Evolutionary conservation across 2,888 invertebrate species (phyloP).

Genomic region (Nephrocerus scutellatus): DNA sequence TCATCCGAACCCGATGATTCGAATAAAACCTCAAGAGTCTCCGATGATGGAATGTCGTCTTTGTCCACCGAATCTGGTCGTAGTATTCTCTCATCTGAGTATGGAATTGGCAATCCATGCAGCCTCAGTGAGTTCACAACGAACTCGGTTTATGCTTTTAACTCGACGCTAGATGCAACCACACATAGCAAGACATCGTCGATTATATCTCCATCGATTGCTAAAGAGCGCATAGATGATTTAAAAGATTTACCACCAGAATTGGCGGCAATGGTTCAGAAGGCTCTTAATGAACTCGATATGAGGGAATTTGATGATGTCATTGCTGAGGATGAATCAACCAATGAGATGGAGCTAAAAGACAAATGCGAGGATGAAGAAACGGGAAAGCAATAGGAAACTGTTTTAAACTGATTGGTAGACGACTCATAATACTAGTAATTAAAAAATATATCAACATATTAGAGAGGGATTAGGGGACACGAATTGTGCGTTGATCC

Average conservation of each 20-base stretch:
- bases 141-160: conserved; percentile 31
- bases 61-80: conserved; percentile 43
- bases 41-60: conserved; percentile 40
- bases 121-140: conserved; percentile 28
- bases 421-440: too few relatives aligned
- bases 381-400: too few relatives aligned
- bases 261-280: conserved; percentile 56
- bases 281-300: conserved; percentile 49
- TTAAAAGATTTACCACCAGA: conserved; percentile 53
- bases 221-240: conserved; percentile 47
- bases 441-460: too few relatives aligned
- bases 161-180: conserved; percentile 25
- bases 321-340: conserved; percentile 23
- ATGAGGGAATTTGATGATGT: conserved; percentile 42
- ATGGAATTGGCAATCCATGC: conserved; percentile 30
- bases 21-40: conserved; percentile 31
- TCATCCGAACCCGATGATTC: conserved; percentile 36
- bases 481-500: too few relatives aligned
- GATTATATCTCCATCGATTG: conserved; percentile 36
- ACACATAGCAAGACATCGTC: conserved; percentile 17
- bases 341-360: too few relatives aligned
- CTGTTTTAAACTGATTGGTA: too few relatives aligned
- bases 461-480: too few relatives aligned
- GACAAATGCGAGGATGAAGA: too few relatives aligned
- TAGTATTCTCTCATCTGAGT: conserved; percentile 43